Base-by-base conservation (phyloP, 2,888 invertebrate species). In the Scaptomyza polygonia region DNA sequence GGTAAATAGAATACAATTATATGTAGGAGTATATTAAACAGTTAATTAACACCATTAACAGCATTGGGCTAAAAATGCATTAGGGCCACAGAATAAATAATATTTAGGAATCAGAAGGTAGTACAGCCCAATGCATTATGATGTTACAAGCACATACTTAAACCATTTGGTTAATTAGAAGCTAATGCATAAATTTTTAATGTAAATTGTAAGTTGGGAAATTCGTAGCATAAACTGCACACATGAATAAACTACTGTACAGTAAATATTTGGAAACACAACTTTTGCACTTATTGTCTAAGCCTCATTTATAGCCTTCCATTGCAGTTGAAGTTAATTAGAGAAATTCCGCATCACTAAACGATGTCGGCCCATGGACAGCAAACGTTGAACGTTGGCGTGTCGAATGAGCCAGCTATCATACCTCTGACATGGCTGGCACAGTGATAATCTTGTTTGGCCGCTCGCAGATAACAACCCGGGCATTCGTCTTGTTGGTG, bases 341-440 rank as follows among this genome's bases (percentile, higher is more conserved):
- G 16, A 89, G 73, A 51, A 69, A 86, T 48, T 86, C 88, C 18
- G 81, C 88, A 63, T 89, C 88, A 55, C 87, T 88, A 48, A 73
- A 88, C 29, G 87, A 79, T 7, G 89, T 88, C 51, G 84, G 86
- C 0, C 88, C 84, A 25, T 70, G 81, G 34, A 78, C 63, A 54
- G 71, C 67, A 63, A 88, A 77, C 57, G 75, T 55, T 58, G 89
- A 84, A 54, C 80, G 77, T 27, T 76, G 86, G 51, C 86, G 86
- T 52, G 76, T 80, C 53, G 85, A 47, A 48, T 78, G 89, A 27
- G 85, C 85, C 76, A 79, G 88, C 85, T 90, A 91, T 92, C 90
- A 92, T 89, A 92, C 91, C 78, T 91, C 91, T 5, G 92, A 92
- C 89, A 91, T 90, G 63, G 90, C 89, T 49, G 89, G 72, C 29